phyloP scores from a whole-genome alignment of 1,140 invertebrate species.

The Oreohelix idahoensis region DNA sequence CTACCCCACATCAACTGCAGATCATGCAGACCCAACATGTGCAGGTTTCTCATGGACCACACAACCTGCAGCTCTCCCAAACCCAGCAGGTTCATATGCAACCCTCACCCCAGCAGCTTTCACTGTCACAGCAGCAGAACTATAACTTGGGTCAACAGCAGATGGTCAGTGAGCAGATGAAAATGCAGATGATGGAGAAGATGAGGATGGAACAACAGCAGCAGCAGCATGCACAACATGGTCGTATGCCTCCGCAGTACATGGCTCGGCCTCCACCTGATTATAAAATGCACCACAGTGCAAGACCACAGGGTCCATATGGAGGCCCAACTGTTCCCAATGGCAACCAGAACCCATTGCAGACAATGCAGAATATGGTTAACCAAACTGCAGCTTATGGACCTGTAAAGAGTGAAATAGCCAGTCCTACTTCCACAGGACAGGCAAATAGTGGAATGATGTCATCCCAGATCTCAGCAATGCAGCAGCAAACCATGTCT shows the following conservation, averaged over 20 bases:
- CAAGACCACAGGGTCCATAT: conserved; percentile 46
- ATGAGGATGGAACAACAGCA: conserved; percentile 48
- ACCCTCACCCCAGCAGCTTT: conserved; percentile 76
- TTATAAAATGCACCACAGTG: conserved; percentile 63
- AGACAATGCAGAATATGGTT: conserved; percentile 73
- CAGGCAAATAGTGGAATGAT: conserved; percentile 52
- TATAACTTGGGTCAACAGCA: conserved; percentile 72
- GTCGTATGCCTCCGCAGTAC: conserved; percentile 60
- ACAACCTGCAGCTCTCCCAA: conserved; percentile 84
- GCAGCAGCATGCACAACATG: conserved; percentile 16
- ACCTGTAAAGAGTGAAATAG: conserved; percentile 58
- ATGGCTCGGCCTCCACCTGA: conserved; percentile 68
- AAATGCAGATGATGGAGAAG: conserved; percentile 60
- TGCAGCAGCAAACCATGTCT: conserved; percentile 47
- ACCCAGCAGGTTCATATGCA: conserved; percentile 89
- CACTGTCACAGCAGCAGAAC: conserved; percentile 84
- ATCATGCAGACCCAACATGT: conserved; percentile 65
- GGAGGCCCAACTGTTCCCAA: conserved; percentile 37
- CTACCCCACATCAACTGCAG: conserved; percentile 65
- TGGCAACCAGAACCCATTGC: conserved; percentile 49
- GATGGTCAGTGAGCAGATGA: conserved; percentile 60
- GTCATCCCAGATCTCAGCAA: conserved; percentile 60
- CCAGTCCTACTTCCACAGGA: conserved; percentile 19
- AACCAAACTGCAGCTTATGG: conserved; percentile 68
- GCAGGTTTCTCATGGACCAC: conserved; percentile 66